Percentiles rank a stretch among this genome's conserved stretches.
Evolutionary conservation across 2,113 vertebrate genomes (phyloP).

Genomic region (Ibidorhyncha struthersii): DNA sequence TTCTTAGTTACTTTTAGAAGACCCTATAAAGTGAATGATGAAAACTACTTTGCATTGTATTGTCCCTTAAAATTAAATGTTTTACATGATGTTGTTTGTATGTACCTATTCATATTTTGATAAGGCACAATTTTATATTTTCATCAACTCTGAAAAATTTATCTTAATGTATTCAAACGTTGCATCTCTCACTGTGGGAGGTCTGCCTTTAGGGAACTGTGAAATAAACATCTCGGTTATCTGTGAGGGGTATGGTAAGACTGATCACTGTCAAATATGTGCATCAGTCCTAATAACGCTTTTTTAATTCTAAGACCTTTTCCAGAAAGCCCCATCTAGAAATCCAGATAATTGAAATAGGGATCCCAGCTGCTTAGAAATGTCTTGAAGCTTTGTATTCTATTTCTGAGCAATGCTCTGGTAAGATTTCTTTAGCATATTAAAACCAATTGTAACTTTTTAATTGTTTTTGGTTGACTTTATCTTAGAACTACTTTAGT

Average conservation of each 20-base stretch:
- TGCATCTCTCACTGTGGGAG: not conserved
- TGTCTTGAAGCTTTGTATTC: not conserved
- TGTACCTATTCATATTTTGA: not conserved
- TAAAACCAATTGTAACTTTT: not conserved
- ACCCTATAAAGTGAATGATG: not conserved
- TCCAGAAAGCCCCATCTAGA: not conserved
- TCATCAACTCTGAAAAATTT: not conserved
- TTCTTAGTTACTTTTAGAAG: not conserved
- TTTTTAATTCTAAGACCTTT: not conserved
- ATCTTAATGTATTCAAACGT: not conserved
- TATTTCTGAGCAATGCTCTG: not conserved
- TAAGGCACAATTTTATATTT: not conserved
- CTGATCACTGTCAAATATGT: not conserved
- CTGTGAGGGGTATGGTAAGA: not conserved
- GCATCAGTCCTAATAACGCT: not conserved
- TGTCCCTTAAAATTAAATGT: not conserved
- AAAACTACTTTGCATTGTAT: not conserved
- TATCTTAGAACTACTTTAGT: not conserved
- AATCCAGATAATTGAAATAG: not conserved
- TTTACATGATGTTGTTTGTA: not conserved
- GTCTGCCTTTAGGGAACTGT: not conserved
- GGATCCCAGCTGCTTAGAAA: not conserved
- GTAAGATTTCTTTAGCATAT: not conserved
- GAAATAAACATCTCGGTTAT: not conserved
- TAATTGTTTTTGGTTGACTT: not conserved